A percentile compares a stretch with the other conserved stretches of the same genome.
phyloP scores from a whole-genome alignment of 2,113 vertebrate genomes.

The Notarius quadriscutis region DNA sequence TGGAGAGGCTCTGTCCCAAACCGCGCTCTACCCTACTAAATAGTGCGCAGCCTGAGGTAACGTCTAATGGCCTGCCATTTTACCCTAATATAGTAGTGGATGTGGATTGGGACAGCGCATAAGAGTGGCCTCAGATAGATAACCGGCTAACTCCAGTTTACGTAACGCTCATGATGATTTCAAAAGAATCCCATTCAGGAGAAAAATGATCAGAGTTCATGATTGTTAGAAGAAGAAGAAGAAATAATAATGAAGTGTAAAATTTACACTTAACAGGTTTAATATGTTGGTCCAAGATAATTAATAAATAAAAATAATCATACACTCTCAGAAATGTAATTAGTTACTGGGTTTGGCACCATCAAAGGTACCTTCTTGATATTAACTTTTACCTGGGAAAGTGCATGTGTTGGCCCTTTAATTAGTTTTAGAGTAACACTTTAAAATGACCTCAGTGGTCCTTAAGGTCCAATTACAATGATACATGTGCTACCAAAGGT shows the following conservation, averaged over 20 bases:
- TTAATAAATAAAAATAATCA: neutral
- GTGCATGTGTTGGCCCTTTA: neutral
- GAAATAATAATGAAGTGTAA: neutral
- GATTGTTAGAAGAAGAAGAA: too few species aligned
- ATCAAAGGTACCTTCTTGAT: neutral
- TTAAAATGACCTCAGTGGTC: neutral
- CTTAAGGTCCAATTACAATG: neutral
- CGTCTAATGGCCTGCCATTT: neutral
- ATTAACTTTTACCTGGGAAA: neutral
- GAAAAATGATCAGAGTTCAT: neutral
- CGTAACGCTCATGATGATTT: neutral
- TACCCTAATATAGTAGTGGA: neutral
- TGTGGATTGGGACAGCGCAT: neutral
- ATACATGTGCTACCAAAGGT: too few species aligned
- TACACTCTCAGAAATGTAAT: neutral
- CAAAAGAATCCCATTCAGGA: slow-evolving; percentile 13
- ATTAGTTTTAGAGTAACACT: neutral
- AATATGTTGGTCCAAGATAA: neutral
- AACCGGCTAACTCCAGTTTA: slow-evolving; percentile 20
- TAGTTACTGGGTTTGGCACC: neutral
- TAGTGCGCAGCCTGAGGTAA: neutral
- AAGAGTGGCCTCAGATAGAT: neutral
- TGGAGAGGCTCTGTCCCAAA: slow-evolving; percentile 27
- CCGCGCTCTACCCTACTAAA: slow-evolving; percentile 46
- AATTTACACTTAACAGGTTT: too few species aligned